Evolutionary conservation across 2,797 vertebrate species (phyloP).

Genomic region (Mycteria americana): DNA sequence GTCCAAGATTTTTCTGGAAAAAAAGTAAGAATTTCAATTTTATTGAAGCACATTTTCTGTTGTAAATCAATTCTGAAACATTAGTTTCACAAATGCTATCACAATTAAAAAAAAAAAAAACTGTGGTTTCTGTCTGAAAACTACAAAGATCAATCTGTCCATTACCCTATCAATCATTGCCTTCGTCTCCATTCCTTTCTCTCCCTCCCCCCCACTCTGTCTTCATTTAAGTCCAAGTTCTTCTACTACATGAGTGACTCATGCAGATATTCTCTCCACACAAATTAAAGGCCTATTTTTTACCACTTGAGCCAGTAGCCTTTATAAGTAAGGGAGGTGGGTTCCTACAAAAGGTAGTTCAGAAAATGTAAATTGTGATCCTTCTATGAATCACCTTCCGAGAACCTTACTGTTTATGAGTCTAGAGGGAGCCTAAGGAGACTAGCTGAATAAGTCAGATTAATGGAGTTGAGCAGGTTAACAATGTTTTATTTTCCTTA

Average conservation of each 20-base stretch:
- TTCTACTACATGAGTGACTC: background rate
- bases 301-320: background rate
- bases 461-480: background rate
- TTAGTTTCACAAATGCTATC: background rate
- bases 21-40: background rate
- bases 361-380: background rate
- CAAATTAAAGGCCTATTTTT: background rate
- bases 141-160: background rate
- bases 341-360: background rate
- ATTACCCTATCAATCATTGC: background rate
- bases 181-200: background rate
- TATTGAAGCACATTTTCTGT: background rate
- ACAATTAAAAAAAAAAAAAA: background rate
- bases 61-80: background rate
- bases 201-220: background rate
- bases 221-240: background rate
- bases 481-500: background rate
- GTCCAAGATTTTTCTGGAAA: background rate
- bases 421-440: background rate
- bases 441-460: background rate
- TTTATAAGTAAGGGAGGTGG: background rate
- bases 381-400: background rate
- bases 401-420: background rate
- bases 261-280: background rate
- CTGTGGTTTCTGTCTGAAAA: background rate